Percentiles rank a stretch among this genome's conserved stretches.
Conservation (phyloP, 2,113 vertebrate species). For the Paramisgurnus dabryanus region DNA sequence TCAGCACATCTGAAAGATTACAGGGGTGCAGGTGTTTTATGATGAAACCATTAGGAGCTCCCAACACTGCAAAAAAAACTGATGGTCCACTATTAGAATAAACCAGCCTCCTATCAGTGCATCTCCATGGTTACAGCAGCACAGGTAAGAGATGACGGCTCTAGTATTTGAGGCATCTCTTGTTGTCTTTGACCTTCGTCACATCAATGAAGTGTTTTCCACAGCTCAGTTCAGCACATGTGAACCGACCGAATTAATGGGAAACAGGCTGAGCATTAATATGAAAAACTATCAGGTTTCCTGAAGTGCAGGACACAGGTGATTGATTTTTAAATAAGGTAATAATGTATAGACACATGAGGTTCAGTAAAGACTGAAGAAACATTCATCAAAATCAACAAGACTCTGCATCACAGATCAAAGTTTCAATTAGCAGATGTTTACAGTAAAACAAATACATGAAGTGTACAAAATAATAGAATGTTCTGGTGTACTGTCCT, state of each 20-base stretch:
- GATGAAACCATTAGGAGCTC: background rate
- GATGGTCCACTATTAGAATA: conserved; percentile 34
- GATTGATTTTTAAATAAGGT: background rate
- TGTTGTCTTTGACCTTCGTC: background rate
- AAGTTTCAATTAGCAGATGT: too few relatives aligned
- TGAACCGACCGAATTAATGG: background rate
- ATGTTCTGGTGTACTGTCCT: too few relatives aligned
- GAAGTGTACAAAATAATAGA: background rate
- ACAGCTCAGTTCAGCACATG: background rate
- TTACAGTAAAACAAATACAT: background rate
- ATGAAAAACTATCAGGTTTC: conserved; percentile 3
- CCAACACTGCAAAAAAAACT: background rate
- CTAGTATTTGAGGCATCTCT: background rate
- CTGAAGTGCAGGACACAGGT: background rate
- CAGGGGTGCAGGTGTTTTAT: conserved; percentile 1
- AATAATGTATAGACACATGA: background rate
- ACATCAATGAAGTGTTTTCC: background rate
- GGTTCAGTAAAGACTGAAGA: too few relatives aligned
- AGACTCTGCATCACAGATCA: too few relatives aligned
- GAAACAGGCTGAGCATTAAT: background rate
- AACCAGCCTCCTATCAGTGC: background rate
- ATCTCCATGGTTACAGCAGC: conserved; percentile 28
- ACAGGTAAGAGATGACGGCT: conserved; percentile 13
- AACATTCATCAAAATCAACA: too few relatives aligned
- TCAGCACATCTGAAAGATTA: background rate